Conservation (phyloP, 2,888 invertebrate species). For the Nephrocerus scutellatus region DNA sequence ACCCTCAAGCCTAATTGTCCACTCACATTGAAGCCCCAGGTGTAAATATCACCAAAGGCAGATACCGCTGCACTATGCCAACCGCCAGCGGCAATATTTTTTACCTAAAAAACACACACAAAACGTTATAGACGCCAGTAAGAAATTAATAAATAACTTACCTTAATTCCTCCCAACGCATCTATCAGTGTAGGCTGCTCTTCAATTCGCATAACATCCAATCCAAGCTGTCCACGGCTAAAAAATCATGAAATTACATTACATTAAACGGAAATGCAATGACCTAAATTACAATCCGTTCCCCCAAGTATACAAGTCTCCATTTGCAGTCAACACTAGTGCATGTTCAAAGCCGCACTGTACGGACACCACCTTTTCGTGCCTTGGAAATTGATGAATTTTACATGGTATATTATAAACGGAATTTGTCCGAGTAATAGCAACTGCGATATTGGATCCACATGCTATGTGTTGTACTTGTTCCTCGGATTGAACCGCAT, state of each 20-base stretch:
- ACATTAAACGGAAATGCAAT: too few species aligned
- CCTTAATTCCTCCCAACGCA: slow-evolving; percentile 67
- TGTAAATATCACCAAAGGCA: slow-evolving; percentile 72
- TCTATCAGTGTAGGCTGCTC: slow-evolving; percentile 61
- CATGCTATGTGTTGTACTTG: slow-evolving; percentile 50
- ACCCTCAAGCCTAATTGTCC: slow-evolving; percentile 71
- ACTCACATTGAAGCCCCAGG: slow-evolving; percentile 87
- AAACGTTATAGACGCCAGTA: slow-evolving; percentile 1
- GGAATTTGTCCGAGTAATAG: slow-evolving; percentile 48
- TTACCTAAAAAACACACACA: slow-evolving; percentile 46
- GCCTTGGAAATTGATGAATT: slow-evolving; percentile 50
- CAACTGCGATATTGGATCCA: slow-evolving; percentile 49
- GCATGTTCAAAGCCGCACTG: slow-evolving; percentile 77
- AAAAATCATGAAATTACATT: too few species aligned
- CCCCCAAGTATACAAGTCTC: slow-evolving; percentile 76
- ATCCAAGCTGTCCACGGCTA: slow-evolving; percentile 83
- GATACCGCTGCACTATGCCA: slow-evolving; percentile 83
- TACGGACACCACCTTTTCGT: slow-evolving; percentile 56
- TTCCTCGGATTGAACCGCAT: too few species aligned
- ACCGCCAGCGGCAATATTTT: slow-evolving; percentile 68
- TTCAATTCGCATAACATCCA: slow-evolving; percentile 56
- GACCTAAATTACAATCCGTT: slow-evolving; percentile 62
- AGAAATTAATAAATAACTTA: slow-evolving; percentile 17
- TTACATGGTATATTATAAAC: slow-evolving; percentile 59
- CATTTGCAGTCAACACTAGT: slow-evolving; percentile 60